Base-by-base conservation (phyloP, 2,797 vertebrate genomes). In the Eulemur coronatus region DNA sequence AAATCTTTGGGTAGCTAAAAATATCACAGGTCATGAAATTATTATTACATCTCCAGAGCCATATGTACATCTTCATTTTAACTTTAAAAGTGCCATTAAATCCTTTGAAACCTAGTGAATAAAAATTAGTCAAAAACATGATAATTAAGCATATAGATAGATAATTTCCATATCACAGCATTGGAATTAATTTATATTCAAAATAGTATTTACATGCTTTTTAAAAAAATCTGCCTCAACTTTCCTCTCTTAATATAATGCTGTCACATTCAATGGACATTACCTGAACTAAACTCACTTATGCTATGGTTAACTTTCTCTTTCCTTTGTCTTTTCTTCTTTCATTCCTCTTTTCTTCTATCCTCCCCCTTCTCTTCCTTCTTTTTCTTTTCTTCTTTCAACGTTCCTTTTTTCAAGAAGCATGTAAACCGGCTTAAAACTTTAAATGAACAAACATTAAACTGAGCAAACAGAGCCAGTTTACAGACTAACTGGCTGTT, bases 71-170 rank as follows among this genome's bases (percentile, higher is more conserved):
- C 67, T 91, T 55, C 24, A 17, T 55, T 93, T 89, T 85, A 75
- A 89, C 55, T 41, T 59, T 84, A 81, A 89, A 86, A 81, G 24
- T 30, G 2, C 1, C 15, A 89, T 85, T 63, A 94, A 95, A 65
- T 65, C 6, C 26, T 97, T 79, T 94, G 55, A 91, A 93, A 63
- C 14, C 38, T 70, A 86, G 17, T 59, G 13, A 94, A 76, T 86
- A 87, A 90, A 92, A 92, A 87, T 50, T 84, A 91, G 52, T 84
- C 70, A 55, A 84, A 94, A 96, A 72, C 28, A 87, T 75, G 26
- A 63, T 28, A 91, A 93, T 91, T 67, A 75, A 57, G 85, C 69
- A 85, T n/a, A 67, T 6, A 94, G 15, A 7, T 67, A 69, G 15
- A 7, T 67, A 69, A 93, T 91, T 94, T 84, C 59, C 41, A 10